Evolutionary conservation across 1,140 invertebrate genomes (phyloP), one percentile per base, ranked within the genome.

Genomic region (Vollenhovia emeryi): DNA sequence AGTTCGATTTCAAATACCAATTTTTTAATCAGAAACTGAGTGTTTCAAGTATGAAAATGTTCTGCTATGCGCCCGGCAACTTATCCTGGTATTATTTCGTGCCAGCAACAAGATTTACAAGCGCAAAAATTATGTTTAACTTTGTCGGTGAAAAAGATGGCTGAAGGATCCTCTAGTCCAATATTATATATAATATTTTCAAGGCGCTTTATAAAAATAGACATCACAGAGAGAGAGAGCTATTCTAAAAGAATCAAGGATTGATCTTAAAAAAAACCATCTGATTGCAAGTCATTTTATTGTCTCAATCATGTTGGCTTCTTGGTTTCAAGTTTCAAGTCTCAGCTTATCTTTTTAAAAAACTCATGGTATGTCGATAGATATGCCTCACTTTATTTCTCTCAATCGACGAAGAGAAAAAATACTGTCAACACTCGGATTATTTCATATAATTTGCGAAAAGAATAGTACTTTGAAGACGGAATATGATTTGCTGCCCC

Each of bases 401-500:
- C n/a, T n/a, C n/a, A n/a, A n/a, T n/a, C n/a, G n/a, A n/a, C n/a
- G n/a, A n/a, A n/a, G n/a, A n/a, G n/a, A 43, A 76, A 62, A 18
- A 45, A n/a, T 9, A 27, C 24, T 6, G 24, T n/a, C 21, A 7
- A 62, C 15, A 64, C 2, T 62, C n/a, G 24, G 8, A 24, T 33
- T 62, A 43, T 45, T 11, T 64, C n/a, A 2, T 21, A 18, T 48
- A 48, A 48, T 21, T 36, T 36, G 43, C 43, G 60, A 71, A 27
- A 52, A 48, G 24, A 69, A 27, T 68, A 36, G 8, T 68, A n/a
- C n/a, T 27, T 30, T 9, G 36, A 2, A 50, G 36, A 43, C n/a
- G 48, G 11, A 57, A 71, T 71, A 71, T 71, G 78, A 82, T 73
- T 73, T 30, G 36, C n/a, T n/a, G n/a, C n/a, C n/a, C n/a, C n/a